These are phyloP conservation scores for Nycticebus coucang DNA, from an alignment of 2,113 vertebrate species.

Conservation along the genomic window DNA sequence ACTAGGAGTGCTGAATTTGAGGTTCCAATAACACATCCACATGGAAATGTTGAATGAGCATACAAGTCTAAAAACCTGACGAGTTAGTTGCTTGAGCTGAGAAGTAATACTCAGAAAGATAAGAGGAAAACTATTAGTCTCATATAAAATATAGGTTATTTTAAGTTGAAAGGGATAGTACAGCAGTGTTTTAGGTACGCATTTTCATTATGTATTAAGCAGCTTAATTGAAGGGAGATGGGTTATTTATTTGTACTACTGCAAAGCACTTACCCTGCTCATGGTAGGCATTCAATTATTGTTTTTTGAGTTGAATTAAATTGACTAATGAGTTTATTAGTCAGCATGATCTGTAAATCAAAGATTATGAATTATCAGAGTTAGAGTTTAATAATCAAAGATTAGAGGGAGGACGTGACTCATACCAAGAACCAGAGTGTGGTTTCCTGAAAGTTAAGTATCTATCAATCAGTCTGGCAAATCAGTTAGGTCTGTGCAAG, in stretches of 20 bases:
- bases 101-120: background rate
- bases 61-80: background rate
- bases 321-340: background rate
- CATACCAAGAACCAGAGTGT: background rate
- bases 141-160: background rate
- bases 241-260: background rate
- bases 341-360: constrained; percentile 6
- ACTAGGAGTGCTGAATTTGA: background rate
- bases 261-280: background rate
- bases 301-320: background rate
- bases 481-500: constrained; percentile 24
- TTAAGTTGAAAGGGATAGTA: background rate
- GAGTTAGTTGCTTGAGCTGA: background rate
- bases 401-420: background rate
- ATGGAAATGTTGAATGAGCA: background rate
- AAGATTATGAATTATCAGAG: constrained; percentile 34
- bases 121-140: background rate
- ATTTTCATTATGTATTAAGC: background rate
- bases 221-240: background rate
- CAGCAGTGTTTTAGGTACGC: background rate
- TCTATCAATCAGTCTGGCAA: background rate
- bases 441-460: constrained; percentile 67
- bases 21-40: background rate
- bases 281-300: background rate
- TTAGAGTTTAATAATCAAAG: constrained; percentile 31